Percentiles rank a stretch among this genome's conserved stretches.
phyloP scores from a whole-genome alignment of 2,113 vertebrate species.

The Aspiorhynchus laticeps region DNA sequence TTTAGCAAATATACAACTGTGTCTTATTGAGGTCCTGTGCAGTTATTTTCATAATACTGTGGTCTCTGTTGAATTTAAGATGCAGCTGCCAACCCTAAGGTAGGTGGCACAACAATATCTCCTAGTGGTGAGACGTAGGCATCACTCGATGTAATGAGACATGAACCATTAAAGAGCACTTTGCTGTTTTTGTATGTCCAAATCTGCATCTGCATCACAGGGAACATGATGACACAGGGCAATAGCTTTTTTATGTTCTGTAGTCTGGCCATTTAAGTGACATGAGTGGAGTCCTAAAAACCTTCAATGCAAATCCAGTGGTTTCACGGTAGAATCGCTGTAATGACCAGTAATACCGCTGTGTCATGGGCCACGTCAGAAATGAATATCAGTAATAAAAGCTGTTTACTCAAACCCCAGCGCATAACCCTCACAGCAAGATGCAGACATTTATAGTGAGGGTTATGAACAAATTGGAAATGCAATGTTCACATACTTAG shows the following conservation, averaged over 20 bases:
- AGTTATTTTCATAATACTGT: neutral
- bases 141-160: conserved; percentile 1
- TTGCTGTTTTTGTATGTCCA: neutral
- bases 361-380: neutral
- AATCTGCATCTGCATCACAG: neutral
- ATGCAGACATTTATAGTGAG: neutral
- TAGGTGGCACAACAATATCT: conserved; percentile 52
- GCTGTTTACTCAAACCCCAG: conserved; percentile 10
- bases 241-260: neutral
- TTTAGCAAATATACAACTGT: conserved; percentile 43
- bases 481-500: conserved; percentile 82
- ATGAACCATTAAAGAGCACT: neutral
- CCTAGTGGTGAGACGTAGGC: conserved; percentile 40
- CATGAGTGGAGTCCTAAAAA: neutral
- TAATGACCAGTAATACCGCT: neutral
- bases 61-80: conserved; percentile 20
- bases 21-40: conserved; percentile 25
- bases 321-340: neutral
- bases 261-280: neutral
- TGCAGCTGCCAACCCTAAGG: neutral
- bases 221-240: neutral
- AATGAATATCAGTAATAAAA: neutral
- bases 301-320: neutral
- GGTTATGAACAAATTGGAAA: conserved; percentile 9
- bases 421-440: neutral